Percentiles rank a stretch among this genome's conserved stretches.
Evolutionary conservation across 1,140 invertebrate species (phyloP).

Genomic region (Hirudo medicinalis): DNA sequence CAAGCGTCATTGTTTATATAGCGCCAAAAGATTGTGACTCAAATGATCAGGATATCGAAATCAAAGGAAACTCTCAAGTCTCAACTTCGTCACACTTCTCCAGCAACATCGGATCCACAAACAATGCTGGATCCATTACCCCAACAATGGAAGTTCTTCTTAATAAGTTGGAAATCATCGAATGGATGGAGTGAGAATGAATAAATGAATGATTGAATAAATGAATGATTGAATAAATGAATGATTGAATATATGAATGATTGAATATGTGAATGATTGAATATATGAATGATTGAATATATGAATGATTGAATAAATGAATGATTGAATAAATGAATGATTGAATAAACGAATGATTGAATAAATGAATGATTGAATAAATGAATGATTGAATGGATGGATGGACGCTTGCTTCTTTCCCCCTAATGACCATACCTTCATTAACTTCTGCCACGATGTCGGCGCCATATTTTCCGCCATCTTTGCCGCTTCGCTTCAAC

Average conservation of each 20-base stretch:
- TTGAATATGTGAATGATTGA: background rate
- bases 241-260: background rate
- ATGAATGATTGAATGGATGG: conserved; percentile 4
- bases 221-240: background rate
- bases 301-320: background rate
- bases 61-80: no score
- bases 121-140: no score
- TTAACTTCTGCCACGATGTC: background rate
- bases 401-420: background rate
- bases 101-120: no score
- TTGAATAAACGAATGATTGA: background rate
- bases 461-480: no score
- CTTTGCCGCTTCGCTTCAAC: no score
- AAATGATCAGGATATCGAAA: no score
- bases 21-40: no score
- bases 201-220: background rate
- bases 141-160: no score
- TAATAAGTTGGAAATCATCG: background rate
- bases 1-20: no score
- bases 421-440: conserved; percentile 5
- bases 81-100: no score
- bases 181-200: background rate
- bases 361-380: background rate
- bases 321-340: background rate
- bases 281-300: background rate